Percentiles rank a stretch among this genome's conserved stretches.
phyloP scores from a whole-genome alignment of 1,140 invertebrate genomes.

The Halictus rubicundus region DNA sequence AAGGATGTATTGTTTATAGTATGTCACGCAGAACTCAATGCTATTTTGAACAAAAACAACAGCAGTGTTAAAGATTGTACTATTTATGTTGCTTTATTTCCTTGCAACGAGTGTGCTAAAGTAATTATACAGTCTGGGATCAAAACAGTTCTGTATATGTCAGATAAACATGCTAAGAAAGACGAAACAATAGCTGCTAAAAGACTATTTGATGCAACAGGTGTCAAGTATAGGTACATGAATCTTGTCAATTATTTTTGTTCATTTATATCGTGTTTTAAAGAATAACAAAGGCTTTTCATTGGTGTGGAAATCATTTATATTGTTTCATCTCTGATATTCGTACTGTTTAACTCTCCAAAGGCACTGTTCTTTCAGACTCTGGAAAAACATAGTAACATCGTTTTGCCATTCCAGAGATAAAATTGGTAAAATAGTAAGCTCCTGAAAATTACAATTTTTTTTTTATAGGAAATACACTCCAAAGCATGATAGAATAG shows the following conservation, averaged over 20 bases:
- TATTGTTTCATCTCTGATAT: neutral
- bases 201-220: conserved; percentile 89
- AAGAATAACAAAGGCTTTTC: neutral
- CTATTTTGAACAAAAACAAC: conserved; percentile 95
- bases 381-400: too few species aligned
- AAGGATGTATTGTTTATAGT: conserved; percentile 83
- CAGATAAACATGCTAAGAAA: conserved; percentile 89
- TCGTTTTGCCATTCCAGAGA: too few species aligned
- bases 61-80: conserved; percentile 88
- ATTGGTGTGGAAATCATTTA: neutral
- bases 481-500: conserved; percentile 83
- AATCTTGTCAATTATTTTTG: conserved; percentile 13
- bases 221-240: conserved; percentile 84
- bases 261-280: neutral
- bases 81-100: conserved; percentile 94
- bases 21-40: conserved; percentile 98
- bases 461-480: conserved; percentile 83
- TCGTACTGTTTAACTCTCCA: too few species aligned
- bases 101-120: conserved; percentile 98
- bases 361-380: too few species aligned
- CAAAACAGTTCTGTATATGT: conserved; percentile 88
- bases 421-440: conserved; percentile 17
- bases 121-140: conserved; percentile 98
- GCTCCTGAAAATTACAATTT: conserved; percentile 5
- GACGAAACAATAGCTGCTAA: conserved; percentile 86